Evolutionary conservation across 2,888 invertebrate species (phyloP).

Genomic region (Tillus elongatus): DNA sequence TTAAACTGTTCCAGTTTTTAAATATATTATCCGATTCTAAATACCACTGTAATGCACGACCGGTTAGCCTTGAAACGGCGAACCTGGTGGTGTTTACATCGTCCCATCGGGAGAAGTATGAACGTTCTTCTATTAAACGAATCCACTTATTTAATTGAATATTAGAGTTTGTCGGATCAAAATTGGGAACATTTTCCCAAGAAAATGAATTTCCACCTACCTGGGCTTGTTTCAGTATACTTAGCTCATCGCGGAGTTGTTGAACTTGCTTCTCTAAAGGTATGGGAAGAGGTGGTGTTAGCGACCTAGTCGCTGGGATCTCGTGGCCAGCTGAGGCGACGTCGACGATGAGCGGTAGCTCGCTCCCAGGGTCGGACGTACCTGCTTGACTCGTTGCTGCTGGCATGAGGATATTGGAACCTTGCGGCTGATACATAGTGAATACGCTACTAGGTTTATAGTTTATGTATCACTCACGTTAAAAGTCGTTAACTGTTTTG

Average conservation of each 20-base stretch:
- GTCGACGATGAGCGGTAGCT: too few species aligned
- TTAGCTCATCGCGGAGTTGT: neutral
- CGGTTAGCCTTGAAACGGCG: constrained; percentile 2
- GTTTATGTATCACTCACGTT: too few species aligned
- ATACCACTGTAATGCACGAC: constrained; percentile 2
- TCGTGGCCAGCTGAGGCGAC: too few species aligned
- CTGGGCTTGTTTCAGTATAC: neutral
- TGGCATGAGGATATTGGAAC: too few species aligned
- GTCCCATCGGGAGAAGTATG: neutral
- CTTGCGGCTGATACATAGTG: too few species aligned
- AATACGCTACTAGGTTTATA: too few species aligned
- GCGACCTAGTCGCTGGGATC: too few species aligned
- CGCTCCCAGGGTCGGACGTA: too few species aligned
- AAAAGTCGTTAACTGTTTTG: too few species aligned
- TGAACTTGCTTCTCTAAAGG: constrained; percentile 2
- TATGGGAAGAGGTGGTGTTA: too few species aligned
- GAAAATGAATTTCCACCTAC: neutral
- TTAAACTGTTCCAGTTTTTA: constrained; percentile 1
- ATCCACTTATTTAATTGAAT: neutral
- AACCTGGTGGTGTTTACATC: constrained; percentile 1
- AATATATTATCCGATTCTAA: constrained; percentile 2
- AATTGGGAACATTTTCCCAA: constrained; percentile 1
- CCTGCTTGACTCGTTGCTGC: too few species aligned
- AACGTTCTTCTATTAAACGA: neutral
- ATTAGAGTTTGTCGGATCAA: neutral